phyloP scores from a whole-genome alignment of 1,140 invertebrate genomes.

The Stenopsyche tienmushanensis region DNA sequence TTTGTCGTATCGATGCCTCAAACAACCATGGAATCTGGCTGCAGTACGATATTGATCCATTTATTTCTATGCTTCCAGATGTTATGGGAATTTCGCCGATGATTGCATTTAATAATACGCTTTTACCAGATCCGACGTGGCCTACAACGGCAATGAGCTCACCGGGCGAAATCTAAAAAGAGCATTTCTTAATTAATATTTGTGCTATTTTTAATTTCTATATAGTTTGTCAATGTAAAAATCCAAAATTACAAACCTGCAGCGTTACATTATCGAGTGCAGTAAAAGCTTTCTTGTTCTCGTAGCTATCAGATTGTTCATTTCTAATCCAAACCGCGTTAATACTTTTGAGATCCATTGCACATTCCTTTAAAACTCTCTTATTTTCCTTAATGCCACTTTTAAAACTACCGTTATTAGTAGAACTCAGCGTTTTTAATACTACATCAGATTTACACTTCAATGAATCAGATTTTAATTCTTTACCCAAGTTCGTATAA shows the following conservation, averaged over 20 bases:
- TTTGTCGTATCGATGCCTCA: conserved; percentile 63
- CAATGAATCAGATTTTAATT: too few relatives aligned
- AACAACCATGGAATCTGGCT: conserved; percentile 73
- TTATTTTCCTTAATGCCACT: neutral
- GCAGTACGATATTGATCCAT: conserved; percentile 66
- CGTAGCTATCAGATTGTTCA: too few relatives aligned
- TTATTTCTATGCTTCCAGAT: conserved; percentile 47
- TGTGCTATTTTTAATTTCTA: neutral
- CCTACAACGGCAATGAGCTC: conserved; percentile 74
- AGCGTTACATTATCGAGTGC: neutral
- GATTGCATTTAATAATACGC: conserved; percentile 73
- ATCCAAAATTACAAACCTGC: neutral
- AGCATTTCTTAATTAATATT: conserved; percentile 44
- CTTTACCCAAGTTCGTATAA: too few relatives aligned
- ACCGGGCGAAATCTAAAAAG: conserved; percentile 63
- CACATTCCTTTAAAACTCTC: neutral
- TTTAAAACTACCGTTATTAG: conserved; percentile 3
- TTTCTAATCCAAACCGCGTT: neutral
- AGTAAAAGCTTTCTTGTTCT: neutral
- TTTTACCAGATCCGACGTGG: conserved; percentile 77
- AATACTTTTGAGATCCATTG: neutral
- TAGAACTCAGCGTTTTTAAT: neutral
- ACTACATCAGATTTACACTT: neutral
- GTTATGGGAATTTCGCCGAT: conserved; percentile 68
- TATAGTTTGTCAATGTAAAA: too few relatives aligned